phyloP scores from a whole-genome alignment of 2,888 invertebrate genomes.

The Eristalinus aeneus region DNA sequence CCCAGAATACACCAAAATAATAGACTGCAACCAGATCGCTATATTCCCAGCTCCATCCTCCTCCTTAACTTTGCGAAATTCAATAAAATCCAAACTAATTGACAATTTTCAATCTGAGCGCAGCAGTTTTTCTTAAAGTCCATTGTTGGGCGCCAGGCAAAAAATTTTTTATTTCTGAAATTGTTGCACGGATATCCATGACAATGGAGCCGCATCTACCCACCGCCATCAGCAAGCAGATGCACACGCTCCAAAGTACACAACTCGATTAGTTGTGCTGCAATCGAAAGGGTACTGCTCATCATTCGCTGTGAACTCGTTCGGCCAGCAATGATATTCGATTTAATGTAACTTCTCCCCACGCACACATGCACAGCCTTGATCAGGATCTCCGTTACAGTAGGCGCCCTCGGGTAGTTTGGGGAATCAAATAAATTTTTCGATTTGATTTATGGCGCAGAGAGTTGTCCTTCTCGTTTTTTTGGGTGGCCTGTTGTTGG shows the following conservation, averaged over 20 bases:
- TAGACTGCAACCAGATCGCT: too few relatives aligned
- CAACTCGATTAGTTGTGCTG: conserved; percentile 3
- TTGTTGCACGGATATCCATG: not conserved
- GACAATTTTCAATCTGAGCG: not conserved
- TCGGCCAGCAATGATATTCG: conserved; percentile 21
- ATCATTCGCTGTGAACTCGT: conserved; percentile 22
- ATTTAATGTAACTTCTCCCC: conserved; percentile 8
- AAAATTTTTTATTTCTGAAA: not conserved
- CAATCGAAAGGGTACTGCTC: conserved; percentile 5
- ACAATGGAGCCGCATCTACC: not conserved
- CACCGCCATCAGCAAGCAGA: not conserved
- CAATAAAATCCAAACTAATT: not conserved
- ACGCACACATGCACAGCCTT: not conserved
- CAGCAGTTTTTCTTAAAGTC: not conserved
- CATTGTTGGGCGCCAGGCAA: not conserved
- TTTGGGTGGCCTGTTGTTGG: not conserved
- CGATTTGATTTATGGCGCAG: conserved; percentile 59
- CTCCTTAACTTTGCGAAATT: too few relatives aligned
- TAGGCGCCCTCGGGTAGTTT: conserved; percentile 37
- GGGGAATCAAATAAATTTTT: conserved; percentile 55
- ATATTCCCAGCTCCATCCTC: too few relatives aligned
- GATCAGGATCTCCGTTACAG: conserved; percentile 1
- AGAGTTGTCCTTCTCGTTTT: conserved; percentile 32
- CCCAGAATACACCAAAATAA: too few relatives aligned
- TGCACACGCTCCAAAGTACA: not conserved